These are phyloP conservation scores for Murina feae DNA, from an alignment of 2,113 vertebrate genomes.

Conservation along the genomic window DNA sequence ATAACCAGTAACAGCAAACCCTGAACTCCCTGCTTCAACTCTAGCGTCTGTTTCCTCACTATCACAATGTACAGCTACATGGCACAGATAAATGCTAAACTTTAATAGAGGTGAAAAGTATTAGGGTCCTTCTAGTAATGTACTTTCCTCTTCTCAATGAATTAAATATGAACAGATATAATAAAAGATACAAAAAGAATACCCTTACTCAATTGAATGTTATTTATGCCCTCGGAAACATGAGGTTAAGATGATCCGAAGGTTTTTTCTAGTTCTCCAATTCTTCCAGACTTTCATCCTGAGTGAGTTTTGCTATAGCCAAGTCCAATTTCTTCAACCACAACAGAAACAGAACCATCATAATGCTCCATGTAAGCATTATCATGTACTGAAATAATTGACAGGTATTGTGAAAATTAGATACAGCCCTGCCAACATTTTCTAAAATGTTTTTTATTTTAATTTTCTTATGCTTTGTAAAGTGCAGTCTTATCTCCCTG, in stretches of 20 bases:
- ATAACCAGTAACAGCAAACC: not conserved
- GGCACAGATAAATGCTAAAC: not conserved
- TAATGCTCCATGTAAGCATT: not conserved
- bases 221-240: not conserved
- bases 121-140: not conserved
- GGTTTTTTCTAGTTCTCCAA: not conserved
- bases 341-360: not conserved
- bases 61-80: not conserved
- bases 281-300: not conserved
- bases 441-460: not conserved
- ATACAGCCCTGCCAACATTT: not conserved
- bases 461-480: not conserved
- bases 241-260: not conserved
- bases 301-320: not conserved
- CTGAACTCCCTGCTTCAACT: not conserved
- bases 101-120: not conserved
- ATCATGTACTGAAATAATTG: not conserved
- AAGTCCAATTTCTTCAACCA: constrained; percentile 4
- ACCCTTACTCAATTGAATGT: not conserved
- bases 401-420: not conserved
- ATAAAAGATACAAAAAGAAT: not conserved
- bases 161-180: not conserved
- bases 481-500: not conserved
- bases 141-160: not conserved
- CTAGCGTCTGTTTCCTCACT: not conserved